phyloP scores from a whole-genome alignment of 2,797 vertebrate species.

The Paedocypris micromegethes region DNA sequence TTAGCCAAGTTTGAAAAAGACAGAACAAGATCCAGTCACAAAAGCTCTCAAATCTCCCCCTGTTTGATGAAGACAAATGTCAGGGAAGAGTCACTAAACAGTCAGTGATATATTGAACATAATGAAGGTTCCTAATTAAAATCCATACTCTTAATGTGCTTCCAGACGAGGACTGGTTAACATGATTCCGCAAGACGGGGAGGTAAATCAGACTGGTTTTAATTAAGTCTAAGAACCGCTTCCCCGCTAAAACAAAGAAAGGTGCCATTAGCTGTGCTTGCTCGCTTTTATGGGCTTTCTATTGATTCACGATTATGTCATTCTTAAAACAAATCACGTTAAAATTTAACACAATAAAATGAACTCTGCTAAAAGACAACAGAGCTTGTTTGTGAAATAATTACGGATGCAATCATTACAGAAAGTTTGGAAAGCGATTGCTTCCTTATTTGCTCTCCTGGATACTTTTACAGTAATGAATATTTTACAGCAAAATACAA shows the following conservation, averaged over 20 bases:
- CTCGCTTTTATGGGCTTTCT: slow-evolving; percentile 20
- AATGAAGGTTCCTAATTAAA: slow-evolving; percentile 69
- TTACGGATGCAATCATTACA: neutral
- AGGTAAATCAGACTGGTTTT: slow-evolving; percentile 68
- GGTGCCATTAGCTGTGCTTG: slow-evolving; percentile 23
- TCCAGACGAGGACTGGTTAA: slow-evolving; percentile 68
- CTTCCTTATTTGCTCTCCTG: too few species aligned
- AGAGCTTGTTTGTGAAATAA: neutral
- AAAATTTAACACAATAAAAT: slow-evolving; percentile 20
- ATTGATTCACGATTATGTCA: slow-evolving; percentile 37
- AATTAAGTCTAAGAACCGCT: slow-evolving; percentile 72
- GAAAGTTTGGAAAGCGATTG: too few species aligned
- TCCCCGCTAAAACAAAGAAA: slow-evolving; percentile 24
- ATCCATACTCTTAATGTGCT: slow-evolving; percentile 73
- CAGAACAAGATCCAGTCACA: neutral
- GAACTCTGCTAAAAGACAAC: neutral
- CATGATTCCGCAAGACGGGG: slow-evolving; percentile 73
- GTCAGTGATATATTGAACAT: slow-evolving; percentile 60
- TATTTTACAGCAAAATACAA: too few species aligned
- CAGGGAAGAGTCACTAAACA: slow-evolving; percentile 41
- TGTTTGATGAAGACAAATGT: slow-evolving; percentile 13
- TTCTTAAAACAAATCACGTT: slow-evolving; percentile 32
- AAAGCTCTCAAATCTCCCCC: neutral
- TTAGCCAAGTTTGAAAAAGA: neutral
- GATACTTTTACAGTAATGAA: too few species aligned